A percentile compares a stretch with the other conserved stretches of the same genome.
phyloP scores from a whole-genome alignment of 2,113 vertebrate genomes.

The Cottus gobio region DNA sequence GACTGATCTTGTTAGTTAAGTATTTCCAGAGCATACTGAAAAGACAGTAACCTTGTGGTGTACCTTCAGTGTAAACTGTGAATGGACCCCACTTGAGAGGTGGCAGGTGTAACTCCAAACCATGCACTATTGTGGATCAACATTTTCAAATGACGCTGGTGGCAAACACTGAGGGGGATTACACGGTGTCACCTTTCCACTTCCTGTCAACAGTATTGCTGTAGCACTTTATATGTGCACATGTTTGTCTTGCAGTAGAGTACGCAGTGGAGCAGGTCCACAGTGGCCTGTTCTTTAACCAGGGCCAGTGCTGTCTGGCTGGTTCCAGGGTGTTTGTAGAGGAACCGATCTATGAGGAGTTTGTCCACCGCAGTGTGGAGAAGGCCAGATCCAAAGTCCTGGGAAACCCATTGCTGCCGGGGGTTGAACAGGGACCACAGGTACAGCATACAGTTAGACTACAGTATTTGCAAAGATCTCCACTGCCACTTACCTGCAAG shows the following conservation, averaged over 20 bases:
- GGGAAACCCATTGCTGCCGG: slow-evolving; percentile 85
- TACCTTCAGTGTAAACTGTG: background rate
- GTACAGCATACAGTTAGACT: slow-evolving; percentile 58
- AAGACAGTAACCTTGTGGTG: background rate
- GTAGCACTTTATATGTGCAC: background rate
- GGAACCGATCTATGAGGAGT: slow-evolving; percentile 89
- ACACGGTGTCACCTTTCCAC: background rate
- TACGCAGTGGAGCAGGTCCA: slow-evolving; percentile 87
- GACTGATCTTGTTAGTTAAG: background rate
- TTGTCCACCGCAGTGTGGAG: slow-evolving; percentile 86
- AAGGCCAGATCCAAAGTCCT: slow-evolving; percentile 85
- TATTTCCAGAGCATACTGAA: background rate
- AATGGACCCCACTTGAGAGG: background rate
- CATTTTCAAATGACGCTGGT: background rate
- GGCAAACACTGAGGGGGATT: background rate
- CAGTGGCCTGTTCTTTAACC: slow-evolving; percentile 89
- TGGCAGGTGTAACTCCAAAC: background rate
- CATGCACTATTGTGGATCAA: background rate
- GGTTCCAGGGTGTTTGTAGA: slow-evolving; percentile 92
- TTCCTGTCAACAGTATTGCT: background rate
- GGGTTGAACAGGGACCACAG: slow-evolving; percentile 89
- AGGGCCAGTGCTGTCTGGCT: slow-evolving; percentile 91
- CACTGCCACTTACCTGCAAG: background rate
- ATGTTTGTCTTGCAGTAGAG: slow-evolving; percentile 82
- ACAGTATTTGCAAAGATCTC: background rate